These are phyloP conservation scores for Oreochromis mossambicus DNA, from an alignment of 2,797 vertebrate genomes.

Conservation along the genomic window DNA sequence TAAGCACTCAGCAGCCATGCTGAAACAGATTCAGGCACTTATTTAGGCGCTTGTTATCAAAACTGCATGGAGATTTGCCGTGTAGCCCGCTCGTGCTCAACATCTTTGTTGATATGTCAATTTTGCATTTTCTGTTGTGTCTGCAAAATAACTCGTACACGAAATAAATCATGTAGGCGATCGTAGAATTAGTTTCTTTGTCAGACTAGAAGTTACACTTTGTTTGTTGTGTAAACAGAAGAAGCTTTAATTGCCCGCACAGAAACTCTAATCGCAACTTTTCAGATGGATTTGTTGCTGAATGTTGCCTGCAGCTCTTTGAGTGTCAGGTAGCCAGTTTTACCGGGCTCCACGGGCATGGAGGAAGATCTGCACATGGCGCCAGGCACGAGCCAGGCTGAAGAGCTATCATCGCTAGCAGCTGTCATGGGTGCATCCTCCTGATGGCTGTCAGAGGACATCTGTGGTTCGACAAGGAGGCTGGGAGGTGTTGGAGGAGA, in stretches of 20 bases:
- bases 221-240: neutral
- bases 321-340: conserved; percentile 69
- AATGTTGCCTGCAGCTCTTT: conserved; percentile 75
- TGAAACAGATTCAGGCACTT: neutral
- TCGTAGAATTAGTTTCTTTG: neutral
- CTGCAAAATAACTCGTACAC: neutral
- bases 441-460: conserved; percentile 1
- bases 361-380: conserved; percentile 64
- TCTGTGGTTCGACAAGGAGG: neutral
- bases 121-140: neutral
- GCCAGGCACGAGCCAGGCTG: conserved; percentile 26
- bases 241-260: neutral
- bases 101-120: neutral
- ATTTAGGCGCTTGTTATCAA: neutral
- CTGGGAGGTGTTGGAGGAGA: neutral
- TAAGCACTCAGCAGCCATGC: neutral
- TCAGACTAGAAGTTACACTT: neutral
- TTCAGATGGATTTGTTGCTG: conserved; percentile 77
- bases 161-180: neutral
- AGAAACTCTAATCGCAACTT: neutral
- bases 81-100: neutral
- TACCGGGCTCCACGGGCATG: conserved; percentile 59
- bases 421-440: neutral
- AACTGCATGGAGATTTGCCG: neutral
- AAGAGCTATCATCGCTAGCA: neutral